Evolutionary conservation across 2,888 invertebrate species (phyloP), one percentile per base, ranked within the genome.

Genomic region (Dryococelus australis): DNA sequence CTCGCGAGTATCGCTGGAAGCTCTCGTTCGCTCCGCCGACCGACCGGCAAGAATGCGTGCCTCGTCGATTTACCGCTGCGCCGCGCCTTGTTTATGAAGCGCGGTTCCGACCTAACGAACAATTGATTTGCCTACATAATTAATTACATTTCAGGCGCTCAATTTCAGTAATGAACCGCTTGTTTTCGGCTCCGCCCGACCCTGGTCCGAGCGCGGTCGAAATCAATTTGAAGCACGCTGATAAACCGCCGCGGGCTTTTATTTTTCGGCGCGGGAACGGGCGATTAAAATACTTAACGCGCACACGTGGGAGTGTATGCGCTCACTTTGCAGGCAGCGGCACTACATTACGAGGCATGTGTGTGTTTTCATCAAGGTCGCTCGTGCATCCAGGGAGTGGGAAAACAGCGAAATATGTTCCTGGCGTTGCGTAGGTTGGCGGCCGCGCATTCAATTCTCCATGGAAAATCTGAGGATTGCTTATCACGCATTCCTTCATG

Each of bases 21-120:
- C n/a, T n/a, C 65, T 9, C 65, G n/a, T 24, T 8, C 65, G 65
- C 65, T 16, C 4, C 65, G 65, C 65, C n/a, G 65, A 8, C n/a
- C 13, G 1, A 47, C 5, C 65, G 24, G 65, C n/a, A 65, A 65
- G 65, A 65, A 65, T n/a, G 65, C 65, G n/a, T 24, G 65, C 65
- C 24, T 24, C 65, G 65, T n/a, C 65, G 8, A 65, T 12, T 65
- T 65, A 65, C 47, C n/a, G 8, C 24, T 20, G 65, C 20, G 65
- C 65, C 65, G 65, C 65, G 65, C 24, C 47, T 65, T 65, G 65
- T 65, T 65, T n/a, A n/a, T n/a, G 65, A 65, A 65, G 65, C 65
- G 20, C 65, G 65, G 47, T 47, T 47, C 47, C 65, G 10, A 20
- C 0, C 65, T n/a, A 65, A 65, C 65, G 65, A 65, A 65, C 65